Evolutionary conservation across 2,888 invertebrate genomes (phyloP), one percentile per base, ranked within the genome.

Genomic region (Laothoe populi): DNA sequence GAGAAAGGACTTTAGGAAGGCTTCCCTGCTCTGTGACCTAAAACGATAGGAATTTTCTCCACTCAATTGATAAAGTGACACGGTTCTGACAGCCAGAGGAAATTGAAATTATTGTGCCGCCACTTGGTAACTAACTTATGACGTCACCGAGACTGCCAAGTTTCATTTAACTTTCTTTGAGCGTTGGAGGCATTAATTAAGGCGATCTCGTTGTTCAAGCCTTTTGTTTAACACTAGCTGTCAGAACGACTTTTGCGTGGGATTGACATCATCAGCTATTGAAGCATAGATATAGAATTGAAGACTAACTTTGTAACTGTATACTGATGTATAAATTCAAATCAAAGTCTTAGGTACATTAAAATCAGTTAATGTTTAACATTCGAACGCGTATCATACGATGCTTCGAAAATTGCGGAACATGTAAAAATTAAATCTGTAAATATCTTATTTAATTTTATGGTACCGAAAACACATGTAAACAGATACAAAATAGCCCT

Each of bases 91-190:
- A 35, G 3, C 13, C 4, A 46, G 46, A 46, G 46, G 46, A 46
- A 46, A 46, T 46, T 46, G 46, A 46, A 46, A 46, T 46, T 46
- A 46, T 46, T 23, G 19, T 23, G 13, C 46, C 46, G 10, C 13
- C 46, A 46, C 23, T 46, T 23, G 23, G 5, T 11, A 23, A 11
- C 11, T 45, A 45, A 8, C 13, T 23, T 46, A 23, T 46, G 46
- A 46, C 46, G 46, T 23, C 23, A 10, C 16, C 8, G 35, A 8
- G 11, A 38, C 13, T 45, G 23, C 23, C 5, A 23, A 23, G 13
- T 45, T 23, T 23, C 11, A 21, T 45, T 46, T 23, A 23, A 46
- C 4, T 46, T 45, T 21, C 45, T 21, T 46, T 4, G 8, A 31
- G 38, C 38, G 38, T 38, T 38, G 38, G 46, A 11, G 23, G 45